These are phyloP conservation scores for Ailuropoda melanoleuca DNA, from an alignment of 2,113 vertebrate genomes.

Conservation along the genomic window DNA sequence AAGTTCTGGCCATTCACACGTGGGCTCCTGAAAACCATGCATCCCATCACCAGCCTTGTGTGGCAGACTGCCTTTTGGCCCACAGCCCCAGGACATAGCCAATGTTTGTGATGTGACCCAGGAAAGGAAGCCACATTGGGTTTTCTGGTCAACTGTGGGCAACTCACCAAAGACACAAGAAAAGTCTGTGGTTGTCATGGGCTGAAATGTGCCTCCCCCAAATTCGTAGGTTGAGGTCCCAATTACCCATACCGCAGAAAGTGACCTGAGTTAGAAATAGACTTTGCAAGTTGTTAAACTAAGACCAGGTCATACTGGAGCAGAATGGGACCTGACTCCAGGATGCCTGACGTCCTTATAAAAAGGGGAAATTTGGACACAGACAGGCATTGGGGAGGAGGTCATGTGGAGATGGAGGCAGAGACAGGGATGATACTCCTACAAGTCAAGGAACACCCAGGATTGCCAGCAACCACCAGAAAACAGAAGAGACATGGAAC, in stretches of 20 bases:
- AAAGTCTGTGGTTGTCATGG: too few relatives aligned
- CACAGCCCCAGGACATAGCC: fast-evolving
- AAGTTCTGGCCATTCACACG: fast-evolving
- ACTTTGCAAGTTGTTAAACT: neutral
- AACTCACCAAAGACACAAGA: neutral
- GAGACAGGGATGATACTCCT: fast-evolving
- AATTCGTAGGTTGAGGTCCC: neutral
- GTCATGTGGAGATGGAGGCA: fast-evolving
- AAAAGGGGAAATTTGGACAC: neutral
- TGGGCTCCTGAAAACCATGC: fast-evolving
- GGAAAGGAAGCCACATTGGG: neutral
- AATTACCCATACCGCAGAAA: fast-evolving
- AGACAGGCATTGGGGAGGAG: neutral
- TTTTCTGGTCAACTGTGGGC: neutral
- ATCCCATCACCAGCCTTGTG: fast-evolving
- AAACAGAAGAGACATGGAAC: fast-evolving
- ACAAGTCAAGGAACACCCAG: too few relatives aligned
- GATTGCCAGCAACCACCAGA: neutral
- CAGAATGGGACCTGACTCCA: too few relatives aligned
- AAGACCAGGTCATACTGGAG: too few relatives aligned
- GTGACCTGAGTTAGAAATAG: fast-evolving
- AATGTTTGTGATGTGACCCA: fast-evolving
- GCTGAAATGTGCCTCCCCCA: neutral
- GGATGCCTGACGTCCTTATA: fast-evolving
- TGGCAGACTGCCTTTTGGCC: neutral